Evolutionary conservation across 2,888 invertebrate species (phyloP), one percentile per base, ranked within the genome.

Genomic region (Sarcophaga variegata): DNA sequence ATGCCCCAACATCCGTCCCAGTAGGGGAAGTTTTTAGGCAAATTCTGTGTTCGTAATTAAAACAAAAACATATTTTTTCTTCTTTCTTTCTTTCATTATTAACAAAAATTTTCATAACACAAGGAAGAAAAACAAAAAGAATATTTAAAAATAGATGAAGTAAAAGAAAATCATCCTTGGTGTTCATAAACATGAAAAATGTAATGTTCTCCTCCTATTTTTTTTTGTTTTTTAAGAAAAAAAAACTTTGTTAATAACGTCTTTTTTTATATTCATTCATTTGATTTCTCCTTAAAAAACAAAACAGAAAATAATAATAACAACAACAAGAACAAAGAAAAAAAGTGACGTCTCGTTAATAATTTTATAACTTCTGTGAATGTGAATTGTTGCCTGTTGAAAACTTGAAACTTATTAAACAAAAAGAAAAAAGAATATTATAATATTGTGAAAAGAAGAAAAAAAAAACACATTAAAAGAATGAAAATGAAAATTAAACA

Each of bases 1-100:
- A 92, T 94, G 93, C 93, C 92, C 79, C 93, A 91, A 88, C 93
- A 93, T 89, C 93, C 92, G 89, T 89, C 92, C 79, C 93, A 93
- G 89, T 93, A 91, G 87, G 82, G 74, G 62, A 87, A 83, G 74
- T 85, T 82, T 82, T 85, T 87, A 80, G 83, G 80, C 82, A 85
- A 83, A 80, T 83, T 86, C 77, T 83, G 88, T 83, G 83, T 83
- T 86, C 83, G 81, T 86, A 86, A 88, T 72, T 85, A 86, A 83
- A 86, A 83, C 37, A 67, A 78, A 22, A 63, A 66, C n/a, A 70
- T 54, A 49, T 64, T 62, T 71, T 75, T 76, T 71, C 14, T 12
- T 49, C 14, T 49, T 59, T 27, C 11, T 74, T 20, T 77, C 27
- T 63, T 27, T 22, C 80, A 63, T 67, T 74, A 54, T 67, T 76